Evolutionary conservation across 2,888 invertebrate species (phyloP), one percentile per base, ranked within the genome.

Genomic region (Sinhomidia bicolor): DNA sequence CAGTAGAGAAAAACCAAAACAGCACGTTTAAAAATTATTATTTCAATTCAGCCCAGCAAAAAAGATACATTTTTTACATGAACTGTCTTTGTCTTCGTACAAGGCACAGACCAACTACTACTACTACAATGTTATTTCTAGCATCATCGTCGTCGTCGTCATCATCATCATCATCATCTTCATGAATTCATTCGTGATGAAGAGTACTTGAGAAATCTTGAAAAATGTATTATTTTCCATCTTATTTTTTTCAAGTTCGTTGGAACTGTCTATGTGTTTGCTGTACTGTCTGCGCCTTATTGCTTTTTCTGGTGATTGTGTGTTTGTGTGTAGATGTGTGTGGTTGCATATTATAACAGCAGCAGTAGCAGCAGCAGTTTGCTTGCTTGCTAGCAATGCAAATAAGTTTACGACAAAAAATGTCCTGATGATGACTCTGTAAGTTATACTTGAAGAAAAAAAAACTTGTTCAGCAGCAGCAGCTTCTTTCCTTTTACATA

Each of bases 401-500:
- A 74, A 74, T 74, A 47, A 74, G 74, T 74, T 74, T 74, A 74
- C 74, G 74, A 74, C 26, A 20, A 74, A 36, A 74, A 74, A 47
- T 44, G 20, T 74, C 74, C 26, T 74, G 74, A 47, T 9, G 60
- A 60, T 60, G 60, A 10, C n/a, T 32, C 14, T 17, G 54, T 36
- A 32, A 78, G 57, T 78, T 78, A n/a, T n/a, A 78, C 54, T 57
- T 78, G 32, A 78, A 23, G 14, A 57, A 78, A 23, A 6, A 57
- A 78, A 4, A 36, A 36, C 36, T 36, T 32, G 12, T n/a, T 32
- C 14, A 36, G n/a, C n/a, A n/a, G n/a, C n/a, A n/a, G n/a, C n/a
- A n/a, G 36, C 41, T 17, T 71, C 23, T 71, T 17, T n/a, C n/a
- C n/a, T n/a, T n/a, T n/a, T n/a, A n/a, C n/a, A n/a, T n/a, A n/a